phyloP scores from a whole-genome alignment of 2,113 vertebrate genomes.

The Clarias batrachus region DNA sequence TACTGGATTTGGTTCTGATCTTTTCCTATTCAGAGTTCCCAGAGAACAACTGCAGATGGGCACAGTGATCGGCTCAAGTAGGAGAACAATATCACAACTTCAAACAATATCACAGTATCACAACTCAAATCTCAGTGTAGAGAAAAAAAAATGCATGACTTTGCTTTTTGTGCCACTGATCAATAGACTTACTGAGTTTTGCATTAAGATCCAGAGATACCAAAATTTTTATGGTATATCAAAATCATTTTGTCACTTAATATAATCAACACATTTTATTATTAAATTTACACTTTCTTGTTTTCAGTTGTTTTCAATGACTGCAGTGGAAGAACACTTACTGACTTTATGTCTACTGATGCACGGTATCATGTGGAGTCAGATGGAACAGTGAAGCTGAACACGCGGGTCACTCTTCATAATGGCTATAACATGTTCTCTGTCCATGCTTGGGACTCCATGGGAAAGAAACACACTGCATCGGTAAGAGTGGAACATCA shows the following conservation, averaged over 20 bases:
- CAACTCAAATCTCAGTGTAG: background rate
- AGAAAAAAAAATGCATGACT: background rate
- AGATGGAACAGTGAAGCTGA: conserved; percentile 62
- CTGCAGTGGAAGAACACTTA: conserved; percentile 54
- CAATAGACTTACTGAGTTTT: background rate
- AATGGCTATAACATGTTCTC: conserved; percentile 54
- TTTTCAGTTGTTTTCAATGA: conserved; percentile 65
- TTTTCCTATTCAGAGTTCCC: conserved; percentile 58
- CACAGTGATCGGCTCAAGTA: conserved; percentile 66
- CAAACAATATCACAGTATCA: background rate
- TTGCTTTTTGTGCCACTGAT: background rate
- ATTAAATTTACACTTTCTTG: background rate
- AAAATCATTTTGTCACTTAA: background rate
- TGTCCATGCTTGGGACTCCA: conserved; percentile 59
- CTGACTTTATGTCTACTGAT: conserved; percentile 49
- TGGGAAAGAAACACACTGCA: conserved; percentile 49
- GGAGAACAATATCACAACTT: background rate
- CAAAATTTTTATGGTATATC: background rate
- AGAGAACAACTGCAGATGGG: conserved; percentile 32
- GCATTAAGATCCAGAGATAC: background rate
- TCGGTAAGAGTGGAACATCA: conserved; percentile 52
- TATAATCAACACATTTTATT: background rate
- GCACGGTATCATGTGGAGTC: conserved; percentile 53
- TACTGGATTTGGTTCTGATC: conserved; percentile 61
- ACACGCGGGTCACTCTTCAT: conserved; percentile 53